Conservation (phyloP, 1,140 invertebrate species). For the Camponotus floridanus region DNA sequence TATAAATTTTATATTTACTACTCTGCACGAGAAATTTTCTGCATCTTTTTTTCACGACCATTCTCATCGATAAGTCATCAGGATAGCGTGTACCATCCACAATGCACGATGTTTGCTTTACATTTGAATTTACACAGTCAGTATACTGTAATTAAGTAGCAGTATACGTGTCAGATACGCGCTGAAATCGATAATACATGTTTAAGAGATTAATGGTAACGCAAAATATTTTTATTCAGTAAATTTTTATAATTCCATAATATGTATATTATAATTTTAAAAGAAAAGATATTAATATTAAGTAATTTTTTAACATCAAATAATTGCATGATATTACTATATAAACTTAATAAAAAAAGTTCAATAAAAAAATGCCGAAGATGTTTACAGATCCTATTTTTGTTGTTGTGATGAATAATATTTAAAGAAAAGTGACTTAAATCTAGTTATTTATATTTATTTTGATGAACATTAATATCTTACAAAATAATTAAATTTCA, state of each 20-base stretch:
- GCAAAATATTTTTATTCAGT: neutral
- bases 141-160: conserved; percentile 38
- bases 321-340: neutral
- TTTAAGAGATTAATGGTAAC: conserved; percentile 22
- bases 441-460: conserved; percentile 6
- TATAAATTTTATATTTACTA: conserved; percentile 24
- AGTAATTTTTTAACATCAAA: neutral
- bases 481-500: conserved; percentile 16
- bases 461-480: neutral
- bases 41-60: conserved; percentile 11
- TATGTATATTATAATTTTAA: neutral
- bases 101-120: conserved; percentile 53
- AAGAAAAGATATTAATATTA: neutral
- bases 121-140: conserved; percentile 33
- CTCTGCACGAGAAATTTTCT: conserved; percentile 2
- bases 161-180: conserved; percentile 3
- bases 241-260: neutral
- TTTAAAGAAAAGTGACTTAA: neutral
- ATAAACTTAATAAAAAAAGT: neutral
- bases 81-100: conserved; percentile 25
- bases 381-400: neutral
- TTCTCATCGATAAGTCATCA: conserved; percentile 40
- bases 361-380: neutral
- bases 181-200: conserved; percentile 44
- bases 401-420: neutral